Base-by-base conservation (phyloP, 2,797 vertebrate genomes). In the Coregonus suidteri region DNA sequence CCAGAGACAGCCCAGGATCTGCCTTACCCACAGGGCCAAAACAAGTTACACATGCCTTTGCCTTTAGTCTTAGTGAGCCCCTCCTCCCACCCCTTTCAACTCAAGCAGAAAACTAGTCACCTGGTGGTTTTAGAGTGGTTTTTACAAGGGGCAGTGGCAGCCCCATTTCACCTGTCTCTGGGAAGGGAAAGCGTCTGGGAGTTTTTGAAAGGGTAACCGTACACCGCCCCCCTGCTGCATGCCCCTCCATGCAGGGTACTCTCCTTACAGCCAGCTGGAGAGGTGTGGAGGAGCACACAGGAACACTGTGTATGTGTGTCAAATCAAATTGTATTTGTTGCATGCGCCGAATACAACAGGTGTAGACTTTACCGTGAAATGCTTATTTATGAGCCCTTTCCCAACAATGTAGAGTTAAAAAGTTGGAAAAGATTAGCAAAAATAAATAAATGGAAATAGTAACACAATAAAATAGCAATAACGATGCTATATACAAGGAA, bases 191-290 rank as follows among this genome's bases (percentile, higher is more conserved):
- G 52, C 30, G 30, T 15, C 77, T 30, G 74, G 35, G 35, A 31
- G 20, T 79, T 87, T 77, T 80, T 76, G 78, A 52, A 52, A 77
- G 35, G 72, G 88, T 86, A 90, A 89, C 81, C 77, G 78, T 85
- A 87, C 79, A 89, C 90, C 76, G 82, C 71, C 47, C 65, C 82
- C 77, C 65, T 83, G 79, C 75, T 85, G 73, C 79, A 76, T 77
- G 78, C 75, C 81, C 83, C 79, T 79, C 71, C 73, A 79, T 80
- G 75, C 74, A 77, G 31, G 75, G 20, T 73, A 80, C 81, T 83
- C 78, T 82, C 76, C 77, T 88, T 87, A 83, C 82, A 90, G 79
- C 82, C 88, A 87, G 77, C 82, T 84, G 81, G 82, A 85, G 82
- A 73, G 81, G 77, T 77, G 68, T 6, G 72, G 78, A 83, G 82